Percentiles rank a stretch among this genome's conserved stretches.
phyloP scores from a whole-genome alignment of 1,140 invertebrate species.

The Dendrolimus kikuchii region DNA sequence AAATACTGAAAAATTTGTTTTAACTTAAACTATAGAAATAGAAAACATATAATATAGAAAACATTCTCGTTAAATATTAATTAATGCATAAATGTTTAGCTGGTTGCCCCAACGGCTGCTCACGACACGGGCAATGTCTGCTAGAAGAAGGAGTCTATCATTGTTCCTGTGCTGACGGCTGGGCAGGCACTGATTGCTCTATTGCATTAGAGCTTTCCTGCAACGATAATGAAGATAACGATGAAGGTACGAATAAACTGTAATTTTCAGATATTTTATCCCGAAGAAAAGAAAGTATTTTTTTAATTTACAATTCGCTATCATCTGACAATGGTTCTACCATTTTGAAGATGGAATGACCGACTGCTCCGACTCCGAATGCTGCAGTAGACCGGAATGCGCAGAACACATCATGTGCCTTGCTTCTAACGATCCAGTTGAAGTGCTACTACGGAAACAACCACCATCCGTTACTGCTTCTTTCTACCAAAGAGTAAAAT shows the following conservation, averaged over 20 bases:
- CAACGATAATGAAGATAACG: constrained; percentile 95
- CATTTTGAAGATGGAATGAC: constrained; percentile 91
- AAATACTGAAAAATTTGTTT: too few species aligned
- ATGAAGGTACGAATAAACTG: constrained; percentile 82
- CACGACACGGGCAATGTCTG: constrained; percentile 90
- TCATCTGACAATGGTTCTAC: constrained; percentile 47
- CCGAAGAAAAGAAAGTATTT: not conserved
- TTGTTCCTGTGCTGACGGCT: constrained; percentile 92
- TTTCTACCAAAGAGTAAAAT: constrained; percentile 98
- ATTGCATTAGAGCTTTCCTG: constrained; percentile 93
- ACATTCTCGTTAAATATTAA: not conserved
- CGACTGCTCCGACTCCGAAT: constrained; percentile 98
- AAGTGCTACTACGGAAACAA: constrained; percentile 95
- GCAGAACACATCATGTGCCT: constrained; percentile 94
- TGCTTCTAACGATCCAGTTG: constrained; percentile 94
- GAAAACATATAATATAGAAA: too few species aligned
- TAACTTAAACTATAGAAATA: too few species aligned
- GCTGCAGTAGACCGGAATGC: constrained; percentile 88
- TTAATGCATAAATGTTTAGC: constrained; percentile 74
- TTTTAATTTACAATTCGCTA: constrained; percentile 11
- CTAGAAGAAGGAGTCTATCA: constrained; percentile 89
- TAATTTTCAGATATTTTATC: constrained; percentile 2
- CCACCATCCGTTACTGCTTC: constrained; percentile 96
- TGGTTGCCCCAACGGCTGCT: constrained; percentile 95
- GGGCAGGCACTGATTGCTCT: constrained; percentile 94